Evolutionary conservation across 2,113 vertebrate species (phyloP).

Genomic region (Dipodomys spectabilis): DNA sequence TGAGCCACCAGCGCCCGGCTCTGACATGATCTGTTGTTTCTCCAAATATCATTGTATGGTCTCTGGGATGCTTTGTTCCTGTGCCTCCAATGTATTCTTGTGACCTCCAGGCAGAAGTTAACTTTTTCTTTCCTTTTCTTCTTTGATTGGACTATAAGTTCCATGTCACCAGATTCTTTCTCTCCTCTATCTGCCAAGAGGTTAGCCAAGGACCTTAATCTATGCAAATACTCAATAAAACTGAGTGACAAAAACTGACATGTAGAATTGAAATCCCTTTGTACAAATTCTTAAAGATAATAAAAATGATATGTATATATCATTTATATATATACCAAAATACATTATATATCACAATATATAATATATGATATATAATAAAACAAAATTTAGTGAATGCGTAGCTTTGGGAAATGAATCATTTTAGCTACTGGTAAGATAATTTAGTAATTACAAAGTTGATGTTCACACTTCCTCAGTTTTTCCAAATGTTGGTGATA

Average conservation of each 20-base stretch:
- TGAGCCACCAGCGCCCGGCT: no score
- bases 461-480: slow-evolving; percentile 1
- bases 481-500: neutral
- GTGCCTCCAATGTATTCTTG: neutral
- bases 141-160: neutral
- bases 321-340: no score
- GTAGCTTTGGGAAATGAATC: slow-evolving; percentile 4
- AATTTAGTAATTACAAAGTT: neutral
- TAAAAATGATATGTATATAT: no score
- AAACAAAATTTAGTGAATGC: no score
- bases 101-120: neutral
- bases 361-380: no score
- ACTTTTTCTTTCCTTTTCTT: neutral
- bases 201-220: neutral
- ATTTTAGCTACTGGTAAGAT: neutral
- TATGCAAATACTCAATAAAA: neutral
- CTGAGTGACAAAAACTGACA: neutral
- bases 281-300: no score
- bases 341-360: no score
- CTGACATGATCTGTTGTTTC: neutral
- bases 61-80: neutral
- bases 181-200: neutral
- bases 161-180: neutral
- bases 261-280: no score
- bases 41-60: neutral